Percentiles rank a stretch among this genome's conserved stretches.
Conservation (phyloP, 2,888 invertebrate species). For the Sympetrum striolatum region DNA sequence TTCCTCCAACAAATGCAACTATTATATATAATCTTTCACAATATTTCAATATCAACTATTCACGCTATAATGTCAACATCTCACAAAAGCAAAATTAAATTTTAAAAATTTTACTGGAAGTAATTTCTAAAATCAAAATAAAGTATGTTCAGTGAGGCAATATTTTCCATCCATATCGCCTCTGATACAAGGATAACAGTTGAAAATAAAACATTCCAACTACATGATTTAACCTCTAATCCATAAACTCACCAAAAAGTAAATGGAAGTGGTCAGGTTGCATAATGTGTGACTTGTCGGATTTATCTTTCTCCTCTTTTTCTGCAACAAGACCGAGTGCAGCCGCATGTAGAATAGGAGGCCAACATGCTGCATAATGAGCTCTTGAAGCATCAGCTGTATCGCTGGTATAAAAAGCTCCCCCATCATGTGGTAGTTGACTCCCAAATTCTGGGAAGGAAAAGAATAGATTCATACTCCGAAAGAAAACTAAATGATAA, state of each 20-base stretch:
- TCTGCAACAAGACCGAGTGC: slow-evolving; percentile 83
- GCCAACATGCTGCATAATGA: slow-evolving; percentile 93
- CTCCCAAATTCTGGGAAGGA: slow-evolving; percentile 80
- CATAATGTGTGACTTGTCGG: slow-evolving; percentile 53
- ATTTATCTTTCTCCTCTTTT: slow-evolving; percentile 64
- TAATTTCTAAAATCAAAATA: too few relatives aligned
- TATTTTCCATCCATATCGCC: too few relatives aligned
- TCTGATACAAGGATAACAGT: slow-evolving; percentile 9
- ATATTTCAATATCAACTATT: too few relatives aligned
- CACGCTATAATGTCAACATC: too few relatives aligned
- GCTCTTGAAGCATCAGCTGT: slow-evolving; percentile 92
- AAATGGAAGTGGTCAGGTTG: slow-evolving; percentile 74
- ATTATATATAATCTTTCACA: too few relatives aligned
- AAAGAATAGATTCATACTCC: not conserved
- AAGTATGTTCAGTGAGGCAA: too few relatives aligned
- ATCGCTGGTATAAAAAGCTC: slow-evolving; percentile 96
- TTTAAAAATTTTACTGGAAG: too few relatives aligned
- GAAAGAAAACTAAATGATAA: not conserved
- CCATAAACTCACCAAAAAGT: slow-evolving; percentile 77
- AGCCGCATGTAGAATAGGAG: slow-evolving; percentile 92
- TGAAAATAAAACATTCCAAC: not conserved
- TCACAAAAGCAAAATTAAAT: too few relatives aligned
- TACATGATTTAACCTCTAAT: not conserved
- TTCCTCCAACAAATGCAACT: too few relatives aligned
- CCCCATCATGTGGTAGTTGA: slow-evolving; percentile 93